These are phyloP conservation scores for Macquaria australasica DNA, from an alignment of 2,113 vertebrate species.

Conservation along the genomic window DNA sequence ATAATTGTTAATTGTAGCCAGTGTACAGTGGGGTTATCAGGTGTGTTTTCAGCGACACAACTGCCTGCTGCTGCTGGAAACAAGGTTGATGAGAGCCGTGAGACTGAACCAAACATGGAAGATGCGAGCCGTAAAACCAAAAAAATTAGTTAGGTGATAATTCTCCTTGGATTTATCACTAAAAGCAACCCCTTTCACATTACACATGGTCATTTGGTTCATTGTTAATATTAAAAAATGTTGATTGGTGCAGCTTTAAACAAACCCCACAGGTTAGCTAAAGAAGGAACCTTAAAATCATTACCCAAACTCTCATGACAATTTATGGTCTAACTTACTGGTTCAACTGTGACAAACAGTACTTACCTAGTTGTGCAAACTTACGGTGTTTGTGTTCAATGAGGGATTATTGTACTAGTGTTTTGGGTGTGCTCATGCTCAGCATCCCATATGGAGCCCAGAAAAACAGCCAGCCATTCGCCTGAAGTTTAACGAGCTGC, in stretches of 20 bases:
- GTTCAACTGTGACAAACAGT: too few species aligned
- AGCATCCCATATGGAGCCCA: background rate
- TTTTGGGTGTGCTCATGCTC: too few species aligned
- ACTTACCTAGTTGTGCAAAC: too few species aligned
- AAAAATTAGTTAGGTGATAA: background rate
- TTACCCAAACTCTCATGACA: too few species aligned
- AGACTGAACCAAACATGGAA: background rate
- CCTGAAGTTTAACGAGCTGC: background rate
- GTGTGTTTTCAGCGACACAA: background rate
- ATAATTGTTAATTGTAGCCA: background rate
- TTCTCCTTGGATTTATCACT: background rate
- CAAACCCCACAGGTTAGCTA: too few species aligned
- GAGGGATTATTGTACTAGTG: too few species aligned
- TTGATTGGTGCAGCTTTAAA: background rate
- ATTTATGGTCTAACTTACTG: too few species aligned
- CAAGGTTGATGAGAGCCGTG: background rate
- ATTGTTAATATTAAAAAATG: background rate
- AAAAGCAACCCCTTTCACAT: background rate
- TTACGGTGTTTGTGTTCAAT: too few species aligned
- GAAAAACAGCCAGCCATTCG: background rate
- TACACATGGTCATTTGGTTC: background rate
- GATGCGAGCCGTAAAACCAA: background rate
- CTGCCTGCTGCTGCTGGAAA: conserved; percentile 1
- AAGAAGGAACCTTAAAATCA: too few species aligned
- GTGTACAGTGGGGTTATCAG: background rate